phyloP scores from a whole-genome alignment of 2,888 invertebrate species.

The Tachina fera region DNA sequence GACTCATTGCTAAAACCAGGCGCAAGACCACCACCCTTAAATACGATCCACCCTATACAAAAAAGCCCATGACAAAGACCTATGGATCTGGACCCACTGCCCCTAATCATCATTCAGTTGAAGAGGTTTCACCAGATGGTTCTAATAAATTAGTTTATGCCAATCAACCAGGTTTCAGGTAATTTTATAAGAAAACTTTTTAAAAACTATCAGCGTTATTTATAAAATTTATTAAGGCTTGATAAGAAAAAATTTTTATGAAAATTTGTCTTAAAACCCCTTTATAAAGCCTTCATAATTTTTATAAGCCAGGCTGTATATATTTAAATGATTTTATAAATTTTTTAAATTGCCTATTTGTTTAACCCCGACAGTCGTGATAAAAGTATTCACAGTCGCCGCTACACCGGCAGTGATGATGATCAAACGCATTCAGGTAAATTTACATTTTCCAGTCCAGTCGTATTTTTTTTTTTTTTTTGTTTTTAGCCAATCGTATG shows the following conservation, averaged over 20 bases:
- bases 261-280: no score
- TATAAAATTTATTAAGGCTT: no score
- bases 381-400: constrained; percentile 91
- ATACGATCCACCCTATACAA: constrained; percentile 93
- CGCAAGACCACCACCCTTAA: constrained; percentile 95
- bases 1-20: constrained; percentile 83
- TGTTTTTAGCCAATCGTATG: constrained; percentile 8
- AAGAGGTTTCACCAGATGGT: constrained; percentile 91
- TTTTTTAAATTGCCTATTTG: background rate
- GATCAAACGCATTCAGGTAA: constrained; percentile 90
- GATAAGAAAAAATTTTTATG: no score
- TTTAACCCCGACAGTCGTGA: constrained; percentile 85
- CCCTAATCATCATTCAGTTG: constrained; percentile 90
- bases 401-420: constrained; percentile 89
- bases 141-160: constrained; percentile 93
- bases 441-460: background rate
- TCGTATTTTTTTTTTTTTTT: background rate
- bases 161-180: constrained; percentile 88
- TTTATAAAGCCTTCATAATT: no score
- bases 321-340: background rate
- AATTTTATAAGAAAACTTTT: constrained; percentile 69
- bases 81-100: constrained; percentile 86
- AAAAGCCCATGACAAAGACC: constrained; percentile 91
- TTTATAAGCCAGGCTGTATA: no score
- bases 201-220: no score